Base-by-base conservation (phyloP, 1,140 invertebrate species). In the Ceratitis capitata region DNA sequence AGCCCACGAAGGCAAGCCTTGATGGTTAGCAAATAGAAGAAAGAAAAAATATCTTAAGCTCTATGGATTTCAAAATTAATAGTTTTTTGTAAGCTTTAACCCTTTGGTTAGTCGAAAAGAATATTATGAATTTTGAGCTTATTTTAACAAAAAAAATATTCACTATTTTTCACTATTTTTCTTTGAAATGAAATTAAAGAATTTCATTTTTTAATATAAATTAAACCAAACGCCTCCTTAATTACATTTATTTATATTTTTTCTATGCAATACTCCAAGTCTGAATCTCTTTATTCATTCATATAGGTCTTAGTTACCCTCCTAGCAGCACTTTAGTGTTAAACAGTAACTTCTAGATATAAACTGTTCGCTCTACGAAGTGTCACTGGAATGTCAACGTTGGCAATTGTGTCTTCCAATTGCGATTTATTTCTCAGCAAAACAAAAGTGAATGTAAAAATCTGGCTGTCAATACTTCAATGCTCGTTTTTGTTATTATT, bases 381-480 rank as follows among this genome's bases (percentile, higher is more conserved):
- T 69, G 61, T 69, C 61, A 69, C 26, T 29, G 32, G 61, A 69
- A 69, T 69, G 61, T 69, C 61, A 69, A 69, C 61, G 39, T 69
- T 35, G 61, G 29, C 61, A 69, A 69, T 69, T 69, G 61, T 69
- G 61, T 69, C 61, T 69, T 69, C 61, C 61, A 69, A 69, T 69
- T 69, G 61, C 61, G 61, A 69, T 69, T 69, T 69, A 69, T 69
- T 69, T 39, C 61, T 16, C 2, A 69, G 61, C 61, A 69, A n/a
- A n/a, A 69, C 61, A 69, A 69, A 69, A 69, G 61, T 69, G 61
- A 69, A 69, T 69, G 61, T 32, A 12, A 16, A 14, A 3, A 32
- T 32, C 5, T 32, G 29, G 32, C 32, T 69, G 32, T n/a, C 29
- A 35, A 19, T 35, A 7, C 29, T 19, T 19, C 61, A 35, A 32